Base-by-base conservation (phyloP, 2,113 vertebrate species). In the Cervus canadensis region DNA sequence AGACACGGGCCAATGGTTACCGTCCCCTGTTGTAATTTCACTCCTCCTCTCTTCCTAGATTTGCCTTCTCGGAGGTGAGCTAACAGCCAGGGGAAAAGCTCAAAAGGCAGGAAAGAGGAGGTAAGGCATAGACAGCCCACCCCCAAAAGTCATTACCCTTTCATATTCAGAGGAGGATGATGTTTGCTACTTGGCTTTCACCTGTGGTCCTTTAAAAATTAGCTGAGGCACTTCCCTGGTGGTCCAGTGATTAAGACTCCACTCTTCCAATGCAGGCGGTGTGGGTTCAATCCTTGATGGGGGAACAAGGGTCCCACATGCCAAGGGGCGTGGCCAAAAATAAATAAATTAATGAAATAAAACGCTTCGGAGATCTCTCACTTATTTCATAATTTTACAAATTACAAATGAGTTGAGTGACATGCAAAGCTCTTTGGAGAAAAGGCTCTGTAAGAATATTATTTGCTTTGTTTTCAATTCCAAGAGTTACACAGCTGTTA, bases 151-250 rank as follows among this genome's bases (percentile, higher is more conserved):
- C 14, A 92, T 48, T 56, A 59, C 21, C 23, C 4, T 81, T 89
- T n/a, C 52, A 13, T 57, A 25, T 50, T 59, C n/a, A 54, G 60
- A 88, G 36, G 23, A 60, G 45, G 26, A 1, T 12, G 28, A 36
- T 91, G 82, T 92, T 91, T 71, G 50, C 56, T 4, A 54, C 85
- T 97, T 97, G 81, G n/a, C 60, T 91, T 94, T 95, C 95, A 64
- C 13, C 26, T 48, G 26, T 21, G 33, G 15, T 30, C 21, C 33
- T 87, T 96, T 59, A 62, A 74, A 43, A 86, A 56, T 85, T 9
- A 76, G 23, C 91, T 54, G 54, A 36, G 45, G 67, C 67, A 6
- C 21, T 74, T 40, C 36, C 21, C 67, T 74, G 5, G 67, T 40
- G 36, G 67, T 3, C 36, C 67, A 25, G 36, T 25, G 19, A 25